A percentile compares a stretch with the other conserved stretches of the same genome.
These are phyloP conservation scores for Trypoxylon attenuatum DNA, from an alignment of 2,888 invertebrate genomes.

Conservation along the genomic window DNA sequence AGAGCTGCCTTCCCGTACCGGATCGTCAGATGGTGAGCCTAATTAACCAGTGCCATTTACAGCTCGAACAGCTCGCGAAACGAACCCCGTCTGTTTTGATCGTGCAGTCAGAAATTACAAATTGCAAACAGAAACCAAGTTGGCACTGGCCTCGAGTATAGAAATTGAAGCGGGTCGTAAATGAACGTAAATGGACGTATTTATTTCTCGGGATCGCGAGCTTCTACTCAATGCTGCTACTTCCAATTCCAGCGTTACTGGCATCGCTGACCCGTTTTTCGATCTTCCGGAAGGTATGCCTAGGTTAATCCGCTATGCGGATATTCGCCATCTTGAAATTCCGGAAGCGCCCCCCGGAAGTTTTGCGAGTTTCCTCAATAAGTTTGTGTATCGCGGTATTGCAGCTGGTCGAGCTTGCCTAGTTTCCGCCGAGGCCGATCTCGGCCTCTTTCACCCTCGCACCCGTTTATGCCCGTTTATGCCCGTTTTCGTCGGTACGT, in stretches of 20 bases:
- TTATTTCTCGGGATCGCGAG: not conserved
- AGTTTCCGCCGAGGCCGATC: slow-evolving; percentile 48
- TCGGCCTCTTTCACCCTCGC: slow-evolving; percentile 4
- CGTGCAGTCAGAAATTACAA: slow-evolving; percentile 39
- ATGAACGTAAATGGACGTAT: too few relatives aligned
- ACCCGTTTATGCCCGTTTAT: too few relatives aligned
- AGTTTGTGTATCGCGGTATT: slow-evolving; percentile 66
- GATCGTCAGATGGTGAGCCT: slow-evolving; percentile 54
- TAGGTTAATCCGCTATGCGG: slow-evolving; percentile 52
- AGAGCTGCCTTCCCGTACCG: slow-evolving; percentile 38
- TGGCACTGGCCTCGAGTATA: not conserved
- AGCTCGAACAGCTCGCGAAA: slow-evolving; percentile 36
- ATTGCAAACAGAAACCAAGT: slow-evolving; percentile 28
- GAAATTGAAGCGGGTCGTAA: too few relatives aligned
- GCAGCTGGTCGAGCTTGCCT: slow-evolving; percentile 59
- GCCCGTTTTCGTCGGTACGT: slow-evolving; percentile 2
- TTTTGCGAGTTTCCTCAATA: slow-evolving; percentile 57
- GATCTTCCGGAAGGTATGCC: slow-evolving; percentile 26
- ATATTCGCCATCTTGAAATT: slow-evolving; percentile 61
- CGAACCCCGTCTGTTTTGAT: slow-evolving; percentile 25
- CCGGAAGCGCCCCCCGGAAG: slow-evolving; percentile 52
- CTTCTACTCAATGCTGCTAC: not conserved
- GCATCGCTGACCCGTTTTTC: not conserved
- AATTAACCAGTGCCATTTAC: slow-evolving; percentile 55
- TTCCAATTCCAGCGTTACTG: not conserved